These are phyloP conservation scores for Cyphomyrus plagiostoma DNA, from an alignment of 2,113 vertebrate species.

Conservation along the genomic window DNA sequence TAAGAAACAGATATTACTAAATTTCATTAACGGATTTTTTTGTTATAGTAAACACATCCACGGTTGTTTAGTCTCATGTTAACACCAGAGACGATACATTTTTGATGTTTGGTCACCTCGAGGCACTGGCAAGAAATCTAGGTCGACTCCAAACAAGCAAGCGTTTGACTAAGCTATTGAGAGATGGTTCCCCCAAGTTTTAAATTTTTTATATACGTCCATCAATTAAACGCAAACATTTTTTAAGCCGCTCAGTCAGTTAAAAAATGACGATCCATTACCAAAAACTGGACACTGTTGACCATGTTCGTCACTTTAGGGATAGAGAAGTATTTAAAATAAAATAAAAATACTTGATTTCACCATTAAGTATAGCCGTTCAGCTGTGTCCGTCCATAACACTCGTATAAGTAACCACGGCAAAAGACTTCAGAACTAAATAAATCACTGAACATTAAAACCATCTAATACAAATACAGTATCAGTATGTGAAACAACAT, in stretches of 20 bases:
- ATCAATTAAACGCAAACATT: neutral
- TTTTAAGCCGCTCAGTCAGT: neutral
- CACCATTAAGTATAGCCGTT: neutral
- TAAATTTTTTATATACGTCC: neutral
- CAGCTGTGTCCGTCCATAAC: neutral
- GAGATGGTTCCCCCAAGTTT: neutral
- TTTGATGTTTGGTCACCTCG: neutral
- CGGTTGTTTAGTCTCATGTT: neutral
- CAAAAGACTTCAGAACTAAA: neutral
- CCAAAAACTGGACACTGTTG: neutral
- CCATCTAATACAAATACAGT: neutral
- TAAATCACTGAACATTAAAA: neutral
- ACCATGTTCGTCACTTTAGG: neutral
- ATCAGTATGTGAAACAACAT: neutral
- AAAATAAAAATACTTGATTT: neutral
- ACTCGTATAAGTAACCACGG: neutral
- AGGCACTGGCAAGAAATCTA: neutral
- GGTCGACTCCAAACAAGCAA: neutral
- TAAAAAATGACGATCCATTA: neutral
- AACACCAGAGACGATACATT: neutral
- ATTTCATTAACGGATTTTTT: neutral
- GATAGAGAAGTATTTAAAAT: neutral
- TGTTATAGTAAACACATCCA: neutral
- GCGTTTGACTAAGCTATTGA: neutral
- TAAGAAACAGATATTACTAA: neutral